Conservation (phyloP, 1,140 invertebrate genomes). For the Diorhabda carinulata region DNA sequence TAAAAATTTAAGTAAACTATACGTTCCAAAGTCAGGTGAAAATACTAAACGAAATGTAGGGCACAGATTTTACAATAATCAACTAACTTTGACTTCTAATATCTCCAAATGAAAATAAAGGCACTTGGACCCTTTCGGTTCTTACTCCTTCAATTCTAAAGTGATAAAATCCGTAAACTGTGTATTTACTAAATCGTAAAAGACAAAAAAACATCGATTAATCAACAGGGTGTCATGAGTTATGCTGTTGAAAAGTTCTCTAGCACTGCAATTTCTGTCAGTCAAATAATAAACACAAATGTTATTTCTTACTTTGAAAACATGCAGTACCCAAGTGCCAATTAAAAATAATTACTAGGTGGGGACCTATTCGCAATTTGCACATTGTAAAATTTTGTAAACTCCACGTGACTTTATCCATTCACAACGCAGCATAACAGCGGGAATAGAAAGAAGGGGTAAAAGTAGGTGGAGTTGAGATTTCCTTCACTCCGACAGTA, state of each 20-base stretch:
- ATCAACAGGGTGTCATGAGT: neutral
- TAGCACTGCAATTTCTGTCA: too few relatives aligned
- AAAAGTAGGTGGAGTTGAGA: conserved; percentile 37
- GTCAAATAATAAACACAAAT: neutral
- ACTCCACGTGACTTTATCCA: conserved; percentile 40
- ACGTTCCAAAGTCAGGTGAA: too few relatives aligned
- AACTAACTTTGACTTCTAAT: too few relatives aligned
- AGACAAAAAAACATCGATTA: neutral
- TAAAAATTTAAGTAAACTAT: too few relatives aligned
- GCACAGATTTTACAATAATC: too few relatives aligned
- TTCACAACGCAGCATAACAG: conserved; percentile 32
- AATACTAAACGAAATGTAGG: too few relatives aligned
- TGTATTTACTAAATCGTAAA: neutral
- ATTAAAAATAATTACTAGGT: conserved; percentile 24
- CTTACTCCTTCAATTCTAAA: too few relatives aligned
- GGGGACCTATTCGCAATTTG: conserved; percentile 28
- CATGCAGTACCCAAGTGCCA: conserved; percentile 13
- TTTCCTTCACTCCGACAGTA: conserved; percentile 31
- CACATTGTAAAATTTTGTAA: conserved; percentile 40
- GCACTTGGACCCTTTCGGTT: too few relatives aligned
- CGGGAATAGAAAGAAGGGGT: conserved; percentile 36
- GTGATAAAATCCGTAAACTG: neutral
- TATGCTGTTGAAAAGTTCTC: too few relatives aligned
- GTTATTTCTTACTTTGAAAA: conserved; percentile 6
- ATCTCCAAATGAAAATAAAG: too few relatives aligned